phyloP scores from a whole-genome alignment of 2,888 invertebrate species.

The Biston stratarius region DNA sequence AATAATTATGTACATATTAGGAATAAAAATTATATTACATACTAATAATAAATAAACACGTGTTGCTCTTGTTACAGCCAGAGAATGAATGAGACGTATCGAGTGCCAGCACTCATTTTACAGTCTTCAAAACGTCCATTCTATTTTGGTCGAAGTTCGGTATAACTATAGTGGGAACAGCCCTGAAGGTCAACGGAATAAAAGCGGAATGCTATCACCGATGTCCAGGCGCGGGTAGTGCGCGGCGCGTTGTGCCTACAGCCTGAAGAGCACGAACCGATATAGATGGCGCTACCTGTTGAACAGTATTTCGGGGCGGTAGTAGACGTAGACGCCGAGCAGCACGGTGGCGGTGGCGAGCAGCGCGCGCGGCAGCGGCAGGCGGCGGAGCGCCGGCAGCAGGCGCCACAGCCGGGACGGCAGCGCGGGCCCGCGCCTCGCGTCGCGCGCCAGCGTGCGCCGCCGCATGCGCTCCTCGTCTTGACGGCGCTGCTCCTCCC shows the following conservation, averaged over 20 bases:
- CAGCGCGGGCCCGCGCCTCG: constrained; percentile 42
- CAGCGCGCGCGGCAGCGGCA: constrained; percentile 75
- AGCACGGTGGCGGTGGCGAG: constrained; percentile 86
- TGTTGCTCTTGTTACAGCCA: too few relatives aligned
- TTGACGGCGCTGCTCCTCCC: constrained; percentile 85
- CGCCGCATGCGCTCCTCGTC: constrained; percentile 86
- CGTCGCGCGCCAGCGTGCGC: constrained; percentile 59
- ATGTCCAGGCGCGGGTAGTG: background rate
- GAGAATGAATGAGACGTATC: too few relatives aligned
- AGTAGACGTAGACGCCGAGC: constrained; percentile 87
- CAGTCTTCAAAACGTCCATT: too few relatives aligned
- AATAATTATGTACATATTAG: too few relatives aligned
- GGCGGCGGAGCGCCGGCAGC: constrained; percentile 65
- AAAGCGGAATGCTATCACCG: background rate
- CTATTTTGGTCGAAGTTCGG: too few relatives aligned
- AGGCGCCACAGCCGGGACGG: constrained; percentile 60
- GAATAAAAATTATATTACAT: too few relatives aligned
- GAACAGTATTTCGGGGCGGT: constrained; percentile 79
- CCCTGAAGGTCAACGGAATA: background rate
- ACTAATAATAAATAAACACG: too few relatives aligned
- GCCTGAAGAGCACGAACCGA: constrained; percentile 75
- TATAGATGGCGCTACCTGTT: constrained; percentile 80
- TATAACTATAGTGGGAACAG: background rate
- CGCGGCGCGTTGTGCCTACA: constrained; percentile 48
- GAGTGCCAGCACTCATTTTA: too few relatives aligned